Evolutionary conservation across 2,888 invertebrate species (phyloP).

Genomic region (Leucozona laternaria): DNA sequence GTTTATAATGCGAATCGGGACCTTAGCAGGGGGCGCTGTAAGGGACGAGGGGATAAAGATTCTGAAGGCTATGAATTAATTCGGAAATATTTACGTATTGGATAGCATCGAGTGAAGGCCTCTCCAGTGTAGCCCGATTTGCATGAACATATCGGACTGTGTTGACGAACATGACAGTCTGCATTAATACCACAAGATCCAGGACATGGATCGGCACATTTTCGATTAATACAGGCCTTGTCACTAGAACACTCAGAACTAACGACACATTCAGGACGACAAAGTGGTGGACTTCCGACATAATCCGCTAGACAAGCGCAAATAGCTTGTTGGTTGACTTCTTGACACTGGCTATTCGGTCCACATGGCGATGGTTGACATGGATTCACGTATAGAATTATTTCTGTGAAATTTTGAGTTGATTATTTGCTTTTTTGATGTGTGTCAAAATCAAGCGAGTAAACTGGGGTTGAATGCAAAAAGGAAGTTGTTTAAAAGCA

Average conservation of each 20-base stretch:
- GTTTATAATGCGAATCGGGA: conserved; percentile 83
- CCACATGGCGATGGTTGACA: conserved; percentile 92
- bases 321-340: conserved; percentile 87
- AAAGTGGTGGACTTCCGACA: conserved; percentile 90
- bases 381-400: conserved; percentile 83
- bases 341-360: conserved; percentile 90
- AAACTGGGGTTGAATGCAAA: background rate
- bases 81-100: conserved; percentile 78
- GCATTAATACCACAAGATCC: conserved; percentile 92
- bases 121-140: conserved; percentile 90
- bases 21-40: conserved; percentile 77
- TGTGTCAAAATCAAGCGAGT: background rate
- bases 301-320: conserved; percentile 90
- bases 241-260: conserved; percentile 91
- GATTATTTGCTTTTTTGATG: conserved; percentile 36
- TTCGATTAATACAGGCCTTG: conserved; percentile 90
- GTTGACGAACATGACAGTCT: conserved; percentile 91
- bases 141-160: conserved; percentile 93
- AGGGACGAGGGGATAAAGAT: background rate
- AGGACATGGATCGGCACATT: conserved; percentile 91
- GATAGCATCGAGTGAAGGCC: conserved; percentile 88
- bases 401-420: conserved; percentile 47
- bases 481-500: background rate
- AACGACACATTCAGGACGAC: conserved; percentile 92
- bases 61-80: background rate